These are phyloP conservation scores for Andrena hattorfiana DNA, from an alignment of 2,888 invertebrate genomes.

Conservation along the genomic window DNA sequence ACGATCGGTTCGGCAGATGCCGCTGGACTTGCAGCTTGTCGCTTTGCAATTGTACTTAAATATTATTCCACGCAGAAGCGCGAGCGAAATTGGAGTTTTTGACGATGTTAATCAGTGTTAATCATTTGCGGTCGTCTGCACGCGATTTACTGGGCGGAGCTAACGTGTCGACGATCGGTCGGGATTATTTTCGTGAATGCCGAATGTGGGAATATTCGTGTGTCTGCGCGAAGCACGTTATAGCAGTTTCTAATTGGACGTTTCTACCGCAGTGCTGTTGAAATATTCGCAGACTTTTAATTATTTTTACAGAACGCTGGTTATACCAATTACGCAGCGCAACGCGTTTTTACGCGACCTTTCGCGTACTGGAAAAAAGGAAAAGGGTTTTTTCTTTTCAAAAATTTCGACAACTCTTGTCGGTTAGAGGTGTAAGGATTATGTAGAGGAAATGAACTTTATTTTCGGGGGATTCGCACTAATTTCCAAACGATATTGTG, in stretches of 20 bases:
- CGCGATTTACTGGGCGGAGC: neutral
- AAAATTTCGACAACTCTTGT: neutral
- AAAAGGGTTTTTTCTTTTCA: neutral
- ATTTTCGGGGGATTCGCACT: neutral
- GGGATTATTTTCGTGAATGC: neutral
- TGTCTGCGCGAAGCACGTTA: neutral
- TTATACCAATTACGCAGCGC: slow-evolving; percentile 25
- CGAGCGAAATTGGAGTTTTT: neutral
- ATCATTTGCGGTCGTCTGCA: neutral
- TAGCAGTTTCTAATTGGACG: slow-evolving; percentile 14
- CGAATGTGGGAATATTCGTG: neutral
- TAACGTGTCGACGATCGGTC: neutral
- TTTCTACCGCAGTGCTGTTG: slow-evolving; percentile 11
- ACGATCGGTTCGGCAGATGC: too few species aligned
- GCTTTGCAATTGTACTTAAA: too few species aligned
- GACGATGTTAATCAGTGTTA: neutral
- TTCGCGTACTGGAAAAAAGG: neutral
- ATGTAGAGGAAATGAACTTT: neutral
- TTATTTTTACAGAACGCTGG: slow-evolving; percentile 42
- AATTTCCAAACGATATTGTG: neutral
- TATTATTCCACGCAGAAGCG: neutral
- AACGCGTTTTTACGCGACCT: neutral
- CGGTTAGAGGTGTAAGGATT: neutral
- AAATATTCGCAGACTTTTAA: slow-evolving; percentile 19
- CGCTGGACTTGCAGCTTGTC: too few species aligned